Percentiles rank a stretch among this genome's conserved stretches.
Evolutionary conservation across 2,888 invertebrate species (phyloP).

Genomic region (Erebia epiphron): DNA sequence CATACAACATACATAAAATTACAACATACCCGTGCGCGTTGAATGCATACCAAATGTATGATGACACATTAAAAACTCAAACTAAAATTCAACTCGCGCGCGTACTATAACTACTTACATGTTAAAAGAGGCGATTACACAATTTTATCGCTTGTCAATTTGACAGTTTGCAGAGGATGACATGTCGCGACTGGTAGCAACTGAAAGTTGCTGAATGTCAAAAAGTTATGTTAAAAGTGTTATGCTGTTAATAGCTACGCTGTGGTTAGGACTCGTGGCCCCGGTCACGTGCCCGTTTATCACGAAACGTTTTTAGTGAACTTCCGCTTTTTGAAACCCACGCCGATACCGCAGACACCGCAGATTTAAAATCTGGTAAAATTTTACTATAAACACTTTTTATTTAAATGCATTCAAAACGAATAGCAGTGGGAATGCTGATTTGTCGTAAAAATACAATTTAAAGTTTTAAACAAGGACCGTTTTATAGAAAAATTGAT

Average conservation of each 20-base stretch:
- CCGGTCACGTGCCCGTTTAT: slow-evolving; percentile 67
- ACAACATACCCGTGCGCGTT: too few species aligned
- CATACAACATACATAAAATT: too few species aligned
- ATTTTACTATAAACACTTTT: slow-evolving; percentile 33
- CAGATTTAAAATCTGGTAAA: slow-evolving; percentile 35
- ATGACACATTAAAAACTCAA: too few species aligned
- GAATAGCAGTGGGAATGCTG: slow-evolving; percentile 28
- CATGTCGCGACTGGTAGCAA: background rate
- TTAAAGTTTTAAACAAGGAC: background rate
- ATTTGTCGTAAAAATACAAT: slow-evolving; percentile 19
- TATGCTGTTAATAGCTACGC: background rate
- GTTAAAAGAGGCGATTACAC: too few species aligned
- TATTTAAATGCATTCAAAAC: slow-evolving; percentile 29
- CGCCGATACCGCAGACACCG: slow-evolving; percentile 39
- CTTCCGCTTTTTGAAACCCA: slow-evolving; percentile 61
- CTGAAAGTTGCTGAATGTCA: background rate
- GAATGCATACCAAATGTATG: too few species aligned
- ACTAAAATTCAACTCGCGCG: too few species aligned
- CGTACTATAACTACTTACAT: too few species aligned
- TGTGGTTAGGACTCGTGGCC: slow-evolving; percentile 23
- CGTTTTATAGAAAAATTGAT: background rate
- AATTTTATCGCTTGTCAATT: too few species aligned
- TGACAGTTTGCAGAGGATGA: too few species aligned
- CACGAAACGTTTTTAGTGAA: slow-evolving; percentile 72
- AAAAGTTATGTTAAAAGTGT: background rate